Percentiles rank a stretch among this genome's conserved stretches.
phyloP scores from a whole-genome alignment of 2,113 vertebrate species.

The Otus sunia region DNA sequence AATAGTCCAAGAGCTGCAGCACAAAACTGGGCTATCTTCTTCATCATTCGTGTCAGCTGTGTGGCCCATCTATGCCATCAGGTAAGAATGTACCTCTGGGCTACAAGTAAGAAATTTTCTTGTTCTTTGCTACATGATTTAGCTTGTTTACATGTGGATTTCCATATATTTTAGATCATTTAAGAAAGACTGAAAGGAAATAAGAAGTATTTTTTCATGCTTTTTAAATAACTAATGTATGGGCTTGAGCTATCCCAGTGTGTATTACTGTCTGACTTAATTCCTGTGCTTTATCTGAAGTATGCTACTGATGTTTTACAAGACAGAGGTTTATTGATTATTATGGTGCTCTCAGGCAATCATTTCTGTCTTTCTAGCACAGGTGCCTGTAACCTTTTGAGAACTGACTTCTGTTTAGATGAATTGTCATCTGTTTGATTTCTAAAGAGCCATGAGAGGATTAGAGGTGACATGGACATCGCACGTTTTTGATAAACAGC shows the following conservation, averaged over 20 bases:
- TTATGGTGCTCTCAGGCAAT: neutral
- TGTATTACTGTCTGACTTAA: neutral
- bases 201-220: neutral
- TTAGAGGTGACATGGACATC: neutral
- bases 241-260: neutral
- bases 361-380: neutral
- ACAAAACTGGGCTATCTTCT: neutral
- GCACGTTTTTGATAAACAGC: neutral
- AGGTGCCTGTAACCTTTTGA: conserved; percentile 2
- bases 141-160: neutral
- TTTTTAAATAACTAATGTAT: neutral
- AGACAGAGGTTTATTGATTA: neutral
- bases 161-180: neutral
- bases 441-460: neutral
- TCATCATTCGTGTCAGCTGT: neutral
- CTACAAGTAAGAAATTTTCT: neutral
- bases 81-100: neutral
- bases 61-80: neutral
- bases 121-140: neutral
- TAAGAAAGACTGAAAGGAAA: neutral
- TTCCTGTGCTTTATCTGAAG: neutral
- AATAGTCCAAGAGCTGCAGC: neutral
- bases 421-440: conserved; percentile 10
- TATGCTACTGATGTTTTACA: neutral
- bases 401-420: neutral